These are phyloP conservation scores for Synodontis membranacea DNA, from an alignment of 2,113 vertebrate genomes.

Conservation along the genomic window DNA sequence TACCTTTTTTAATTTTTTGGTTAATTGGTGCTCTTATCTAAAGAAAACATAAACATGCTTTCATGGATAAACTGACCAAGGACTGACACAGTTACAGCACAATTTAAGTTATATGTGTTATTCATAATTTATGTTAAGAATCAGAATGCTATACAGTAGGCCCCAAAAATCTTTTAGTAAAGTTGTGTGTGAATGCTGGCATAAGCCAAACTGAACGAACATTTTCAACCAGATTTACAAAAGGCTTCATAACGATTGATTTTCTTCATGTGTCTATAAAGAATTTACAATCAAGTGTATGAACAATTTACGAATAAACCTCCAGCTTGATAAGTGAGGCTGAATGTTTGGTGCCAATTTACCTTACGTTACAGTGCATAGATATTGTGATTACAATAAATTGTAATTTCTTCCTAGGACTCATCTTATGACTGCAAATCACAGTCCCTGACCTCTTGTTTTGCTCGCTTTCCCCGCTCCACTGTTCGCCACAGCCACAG, in stretches of 20 bases:
- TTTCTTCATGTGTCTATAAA: too few relatives aligned
- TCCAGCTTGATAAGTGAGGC: neutral
- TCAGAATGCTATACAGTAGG: neutral
- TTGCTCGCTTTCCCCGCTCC: slow-evolving; percentile 80
- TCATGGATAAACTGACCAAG: neutral
- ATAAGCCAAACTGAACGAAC: neutral
- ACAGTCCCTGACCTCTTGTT: slow-evolving; percentile 83
- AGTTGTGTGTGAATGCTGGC: neutral
- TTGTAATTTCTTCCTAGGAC: slow-evolving; percentile 78
- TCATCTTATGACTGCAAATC: slow-evolving; percentile 86
- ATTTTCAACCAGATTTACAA: too few relatives aligned
- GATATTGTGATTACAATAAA: neutral
- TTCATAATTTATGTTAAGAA: neutral
- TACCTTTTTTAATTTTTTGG: neutral
- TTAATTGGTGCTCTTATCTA: neutral
- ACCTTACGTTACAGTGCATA: neutral
- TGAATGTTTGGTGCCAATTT: neutral
- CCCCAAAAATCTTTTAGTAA: neutral
- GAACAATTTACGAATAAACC: too few relatives aligned
- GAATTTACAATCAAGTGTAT: too few relatives aligned
- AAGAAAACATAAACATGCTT: neutral
- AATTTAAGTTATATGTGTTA: neutral
- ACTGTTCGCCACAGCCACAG: slow-evolving; percentile 79
- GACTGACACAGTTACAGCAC: neutral
- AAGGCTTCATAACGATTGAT: too few relatives aligned